phyloP scores from a whole-genome alignment of 92 coral and sea anemone genomes.

The Pocillopora meandrina region DNA sequence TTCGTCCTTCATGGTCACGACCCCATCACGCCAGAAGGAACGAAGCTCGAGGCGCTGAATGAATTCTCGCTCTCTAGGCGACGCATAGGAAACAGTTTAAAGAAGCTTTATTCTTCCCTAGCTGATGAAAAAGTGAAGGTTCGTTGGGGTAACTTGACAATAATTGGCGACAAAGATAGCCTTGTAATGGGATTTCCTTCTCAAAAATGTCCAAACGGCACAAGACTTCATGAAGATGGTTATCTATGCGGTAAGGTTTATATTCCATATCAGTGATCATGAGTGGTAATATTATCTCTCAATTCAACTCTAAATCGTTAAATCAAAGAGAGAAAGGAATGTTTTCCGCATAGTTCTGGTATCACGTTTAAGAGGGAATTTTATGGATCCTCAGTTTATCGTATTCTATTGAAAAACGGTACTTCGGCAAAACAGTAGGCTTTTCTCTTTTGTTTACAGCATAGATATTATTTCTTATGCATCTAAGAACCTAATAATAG shows the following conservation, averaged over 20 bases:
- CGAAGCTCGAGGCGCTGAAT: background rate
- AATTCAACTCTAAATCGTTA: too few species aligned
- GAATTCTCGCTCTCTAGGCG: background rate
- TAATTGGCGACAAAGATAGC: background rate
- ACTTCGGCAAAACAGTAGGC: too few species aligned
- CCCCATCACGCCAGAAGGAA: background rate
- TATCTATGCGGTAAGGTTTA: background rate
- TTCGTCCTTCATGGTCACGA: background rate
- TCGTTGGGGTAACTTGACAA: background rate
- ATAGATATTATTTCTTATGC: too few species aligned
- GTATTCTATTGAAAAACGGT: too few species aligned
- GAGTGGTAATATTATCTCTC: too few species aligned
- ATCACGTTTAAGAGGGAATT: too few species aligned
- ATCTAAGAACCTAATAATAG: too few species aligned
- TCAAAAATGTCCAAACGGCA: background rate
- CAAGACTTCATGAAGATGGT: background rate
- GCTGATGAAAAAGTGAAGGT: background rate
- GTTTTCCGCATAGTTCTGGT: too few species aligned
- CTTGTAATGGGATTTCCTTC: background rate
- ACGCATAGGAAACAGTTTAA: background rate
- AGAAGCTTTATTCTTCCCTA: background rate
- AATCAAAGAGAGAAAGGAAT: too few species aligned
- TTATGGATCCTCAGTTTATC: too few species aligned
- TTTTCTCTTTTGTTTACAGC: too few species aligned
- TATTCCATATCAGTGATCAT: too few species aligned